phyloP scores from a whole-genome alignment of 2,888 invertebrate species.

The Lacanobia oleracea region DNA sequence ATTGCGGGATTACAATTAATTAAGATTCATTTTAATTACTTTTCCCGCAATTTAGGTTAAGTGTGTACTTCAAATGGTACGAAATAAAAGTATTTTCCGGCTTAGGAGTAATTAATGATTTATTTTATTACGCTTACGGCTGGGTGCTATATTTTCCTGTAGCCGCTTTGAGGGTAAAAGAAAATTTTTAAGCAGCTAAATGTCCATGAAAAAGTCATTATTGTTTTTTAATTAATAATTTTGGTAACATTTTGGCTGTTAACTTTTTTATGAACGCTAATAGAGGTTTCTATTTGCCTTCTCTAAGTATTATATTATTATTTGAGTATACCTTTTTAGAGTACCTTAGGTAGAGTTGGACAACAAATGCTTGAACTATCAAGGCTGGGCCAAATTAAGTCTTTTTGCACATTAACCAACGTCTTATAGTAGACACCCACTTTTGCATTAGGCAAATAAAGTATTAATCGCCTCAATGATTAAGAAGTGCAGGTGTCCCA shows the following conservation, averaged over 20 bases:
- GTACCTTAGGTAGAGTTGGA: no score
- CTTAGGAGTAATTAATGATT: constrained; percentile 25
- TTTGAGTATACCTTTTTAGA: background rate
- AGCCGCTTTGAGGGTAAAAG: constrained; percentile 4
- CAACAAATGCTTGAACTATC: no score
- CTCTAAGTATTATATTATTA: background rate
- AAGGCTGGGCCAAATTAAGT: no score
- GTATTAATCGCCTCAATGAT: no score
- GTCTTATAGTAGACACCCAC: no score
- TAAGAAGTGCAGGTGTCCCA: no score
- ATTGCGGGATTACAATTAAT: constrained; percentile 30
- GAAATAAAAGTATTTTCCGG: constrained; percentile 11
- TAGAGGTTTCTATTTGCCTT: background rate
- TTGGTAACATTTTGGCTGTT: constrained; percentile 3
- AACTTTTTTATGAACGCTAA: constrained; percentile 6
- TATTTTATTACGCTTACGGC: constrained; percentile 41
- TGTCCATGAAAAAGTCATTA: constrained; percentile 12
- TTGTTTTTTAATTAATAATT: constrained; percentile 25
- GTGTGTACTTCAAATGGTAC: constrained; percentile 3
- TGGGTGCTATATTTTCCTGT: constrained; percentile 20
- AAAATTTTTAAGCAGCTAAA: constrained; percentile 14
- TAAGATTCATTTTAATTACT: constrained; percentile 4
- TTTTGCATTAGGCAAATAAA: no score
- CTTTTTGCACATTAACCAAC: no score
- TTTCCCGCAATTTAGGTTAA: background rate